Conservation (phyloP, 2,888 invertebrate genomes). For the Acleris holmiana region DNA sequence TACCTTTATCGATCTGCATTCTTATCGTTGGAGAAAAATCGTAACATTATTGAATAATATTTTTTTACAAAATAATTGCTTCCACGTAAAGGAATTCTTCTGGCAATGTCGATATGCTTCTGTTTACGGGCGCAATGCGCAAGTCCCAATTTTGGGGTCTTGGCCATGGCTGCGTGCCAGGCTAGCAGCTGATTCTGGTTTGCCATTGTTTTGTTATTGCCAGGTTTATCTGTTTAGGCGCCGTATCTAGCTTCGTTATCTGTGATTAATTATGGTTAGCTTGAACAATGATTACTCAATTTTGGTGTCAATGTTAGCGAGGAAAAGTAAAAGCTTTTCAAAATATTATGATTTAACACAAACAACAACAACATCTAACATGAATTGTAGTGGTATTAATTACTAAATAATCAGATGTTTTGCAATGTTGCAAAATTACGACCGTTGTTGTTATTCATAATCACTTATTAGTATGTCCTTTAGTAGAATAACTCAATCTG, state of each 20-base stretch:
- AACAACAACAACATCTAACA: too few species aligned
- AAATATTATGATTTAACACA: too few species aligned
- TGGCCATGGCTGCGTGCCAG: constrained; percentile 58
- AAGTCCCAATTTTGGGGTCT: constrained; percentile 51
- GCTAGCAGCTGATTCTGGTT: constrained; percentile 57
- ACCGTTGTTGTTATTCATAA: too few species aligned
- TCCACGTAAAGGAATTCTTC: neutral
- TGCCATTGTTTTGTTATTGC: constrained; percentile 30
- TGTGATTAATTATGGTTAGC: neutral
- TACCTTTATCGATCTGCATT: too few species aligned
- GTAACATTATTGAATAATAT: neutral
- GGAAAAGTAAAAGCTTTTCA: neutral
- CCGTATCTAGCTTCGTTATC: constrained; percentile 8
- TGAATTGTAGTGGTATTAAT: too few species aligned
- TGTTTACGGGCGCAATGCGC: constrained; percentile 69
- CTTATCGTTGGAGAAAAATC: neutral
- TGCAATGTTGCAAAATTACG: too few species aligned
- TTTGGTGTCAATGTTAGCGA: neutral
- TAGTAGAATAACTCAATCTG: too few species aligned
- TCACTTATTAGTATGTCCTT: too few species aligned
- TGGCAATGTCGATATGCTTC: constrained; percentile 18
- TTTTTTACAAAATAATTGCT: neutral
- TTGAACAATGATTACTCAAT: neutral
- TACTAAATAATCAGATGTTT: too few species aligned
- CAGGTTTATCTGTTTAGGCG: neutral